A percentile compares a stretch with the other conserved stretches of the same genome.
These are phyloP conservation scores for Anguilla japonica DNA, from an alignment of 2,113 vertebrate genomes.

Conservation along the genomic window DNA sequence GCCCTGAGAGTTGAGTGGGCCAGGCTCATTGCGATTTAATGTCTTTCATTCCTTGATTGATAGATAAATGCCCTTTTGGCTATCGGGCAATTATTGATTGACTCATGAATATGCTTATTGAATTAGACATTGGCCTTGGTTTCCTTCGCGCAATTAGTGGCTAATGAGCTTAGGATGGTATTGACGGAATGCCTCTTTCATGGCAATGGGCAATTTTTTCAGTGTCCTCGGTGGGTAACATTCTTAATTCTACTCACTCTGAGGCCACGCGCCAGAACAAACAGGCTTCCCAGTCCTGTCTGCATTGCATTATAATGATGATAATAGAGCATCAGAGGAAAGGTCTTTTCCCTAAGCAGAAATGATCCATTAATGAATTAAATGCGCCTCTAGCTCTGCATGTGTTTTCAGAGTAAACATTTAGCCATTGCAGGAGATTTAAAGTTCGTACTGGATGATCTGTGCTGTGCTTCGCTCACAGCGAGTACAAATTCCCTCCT, in stretches of 20 bases:
- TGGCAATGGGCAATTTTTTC: not conserved
- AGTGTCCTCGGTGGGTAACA: not conserved
- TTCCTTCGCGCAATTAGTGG: constrained; percentile 40
- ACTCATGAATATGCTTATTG: constrained; percentile 30
- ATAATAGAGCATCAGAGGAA: not conserved
- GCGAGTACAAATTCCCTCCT: not conserved
- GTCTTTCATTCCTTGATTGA: constrained; percentile 28
- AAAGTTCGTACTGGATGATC: not conserved
- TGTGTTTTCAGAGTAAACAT: constrained; percentile 1
- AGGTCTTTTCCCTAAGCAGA: not conserved
- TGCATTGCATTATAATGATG: not conserved
- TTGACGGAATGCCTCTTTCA: not conserved
- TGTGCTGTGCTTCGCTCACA: not conserved
- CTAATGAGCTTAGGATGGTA: constrained; percentile 33
- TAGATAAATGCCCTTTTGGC: constrained; percentile 42
- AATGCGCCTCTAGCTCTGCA: not conserved
- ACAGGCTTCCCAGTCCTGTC: not conserved
- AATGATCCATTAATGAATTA: not conserved
- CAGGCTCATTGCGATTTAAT: not conserved
- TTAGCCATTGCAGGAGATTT: not conserved
- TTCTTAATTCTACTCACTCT: not conserved
- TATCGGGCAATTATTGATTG: constrained; percentile 37
- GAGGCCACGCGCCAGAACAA: not conserved
- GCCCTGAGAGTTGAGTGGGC: constrained; percentile 43
- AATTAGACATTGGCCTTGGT: constrained; percentile 32